phyloP scores from a whole-genome alignment of 2,113 vertebrate genomes.

The Casuarius casuarius region DNA sequence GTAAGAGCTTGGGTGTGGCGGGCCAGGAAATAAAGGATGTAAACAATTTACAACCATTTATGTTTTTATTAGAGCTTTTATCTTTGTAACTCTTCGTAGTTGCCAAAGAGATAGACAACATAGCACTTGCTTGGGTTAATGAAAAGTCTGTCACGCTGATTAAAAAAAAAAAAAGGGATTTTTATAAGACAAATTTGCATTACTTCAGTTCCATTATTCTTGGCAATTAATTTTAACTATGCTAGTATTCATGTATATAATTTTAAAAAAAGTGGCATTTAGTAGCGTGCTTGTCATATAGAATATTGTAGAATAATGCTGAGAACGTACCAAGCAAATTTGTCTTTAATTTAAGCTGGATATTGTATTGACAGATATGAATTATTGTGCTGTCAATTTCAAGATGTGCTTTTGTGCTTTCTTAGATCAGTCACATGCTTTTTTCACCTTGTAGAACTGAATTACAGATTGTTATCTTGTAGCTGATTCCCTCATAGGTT shows the following conservation, averaged over 20 bases:
- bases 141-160: constrained; percentile 52
- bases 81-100: constrained; percentile 60
- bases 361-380: background rate
- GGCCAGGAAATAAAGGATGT: constrained; percentile 61
- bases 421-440: background rate
- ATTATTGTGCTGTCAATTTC: background rate
- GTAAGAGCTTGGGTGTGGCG: background rate
- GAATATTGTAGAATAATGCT: background rate
- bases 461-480: background rate
- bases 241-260: background rate
- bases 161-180: background rate
- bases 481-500: fast-evolving
- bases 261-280: background rate
- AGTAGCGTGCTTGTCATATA: background rate
- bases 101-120: constrained; percentile 77
- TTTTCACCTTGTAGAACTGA: background rate
- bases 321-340: background rate
- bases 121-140: constrained; percentile 62
- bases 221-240: constrained; percentile 24
- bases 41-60: constrained; percentile 64
- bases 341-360: background rate
- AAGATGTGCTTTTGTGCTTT: background rate
- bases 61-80: constrained; percentile 67
- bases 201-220: background rate
- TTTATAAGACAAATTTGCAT: constrained; percentile 10